Evolutionary conservation across 1,140 invertebrate species (phyloP), one percentile per base, ranked within the genome.

Genomic region (Ephestia elutella): DNA sequence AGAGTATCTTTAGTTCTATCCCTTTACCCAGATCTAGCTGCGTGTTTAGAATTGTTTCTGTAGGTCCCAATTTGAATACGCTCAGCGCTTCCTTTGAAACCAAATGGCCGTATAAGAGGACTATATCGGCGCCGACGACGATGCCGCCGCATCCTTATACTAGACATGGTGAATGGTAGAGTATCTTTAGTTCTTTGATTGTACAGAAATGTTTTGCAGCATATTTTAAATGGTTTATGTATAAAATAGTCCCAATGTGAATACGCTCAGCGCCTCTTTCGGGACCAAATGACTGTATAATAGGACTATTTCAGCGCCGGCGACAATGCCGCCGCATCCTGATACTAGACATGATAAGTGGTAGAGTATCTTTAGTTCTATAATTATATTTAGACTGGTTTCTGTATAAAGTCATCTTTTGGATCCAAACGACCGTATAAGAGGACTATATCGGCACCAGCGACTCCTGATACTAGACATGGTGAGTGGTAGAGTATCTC

Each of bases 231-330:
- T n/a, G n/a, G n/a, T n/a, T n/a, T n/a, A n/a, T n/a, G n/a, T n/a
- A n/a, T n/a, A n/a, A n/a, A n/a, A n/a, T n/a, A n/a, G n/a, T n/a
- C n/a, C 75, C 10, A 89, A 90, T 67, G 89, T 94, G 51, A 94
- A 96, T 80, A 97, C 97, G 0, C 89, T 99, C 11, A 96, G 94
- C 75, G 94, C 95, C 10, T 97, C 96, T 79, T 94, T 98, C 76
- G 96, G 96, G 53, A 94, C 94, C 18, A 98, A 98, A 89, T 97
- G 96, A 92, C 96, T 97, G 10, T 99, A 98, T 79, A 97, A 99
- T 85, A 90, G 98, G 56, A 97, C 97, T 50, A 95, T 96, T 92
- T 97, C 96, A 9, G 95, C 96, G 10, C 95, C 96, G 0, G 94
- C 95, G 19, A 95, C 94, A 38, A 95, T 96, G 90, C 90, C 93